Percentiles rank a stretch among this genome's conserved stretches.
These are phyloP conservation scores for Cecropterus lyciades DNA, from an alignment of 1,140 invertebrate species.

Conservation along the genomic window DNA sequence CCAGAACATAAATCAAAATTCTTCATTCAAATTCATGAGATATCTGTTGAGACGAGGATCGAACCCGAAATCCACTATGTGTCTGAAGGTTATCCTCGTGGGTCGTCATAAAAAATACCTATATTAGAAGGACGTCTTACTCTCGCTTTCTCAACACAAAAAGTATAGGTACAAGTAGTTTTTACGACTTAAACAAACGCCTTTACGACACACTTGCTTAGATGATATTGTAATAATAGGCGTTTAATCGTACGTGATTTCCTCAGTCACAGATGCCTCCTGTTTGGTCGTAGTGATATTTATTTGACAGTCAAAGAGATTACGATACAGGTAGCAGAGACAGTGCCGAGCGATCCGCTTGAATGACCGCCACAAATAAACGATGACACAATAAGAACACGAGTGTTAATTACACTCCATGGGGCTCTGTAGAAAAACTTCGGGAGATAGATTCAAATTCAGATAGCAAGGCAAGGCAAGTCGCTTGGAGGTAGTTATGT, in stretches of 20 bases:
- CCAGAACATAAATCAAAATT: too few species aligned
- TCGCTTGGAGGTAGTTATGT: too few species aligned
- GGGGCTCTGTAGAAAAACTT: slow-evolving; percentile 6
- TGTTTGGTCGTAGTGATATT: slow-evolving; percentile 10
- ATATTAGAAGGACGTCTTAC: too few species aligned
- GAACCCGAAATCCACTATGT: too few species aligned
- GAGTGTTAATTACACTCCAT: slow-evolving; percentile 42
- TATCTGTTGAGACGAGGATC: too few species aligned
- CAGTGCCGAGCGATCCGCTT: slow-evolving; percentile 38
- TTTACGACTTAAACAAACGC: too few species aligned
- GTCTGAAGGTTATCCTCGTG: too few species aligned
- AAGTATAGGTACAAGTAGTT: too few species aligned
- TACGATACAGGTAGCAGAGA: slow-evolving; percentile 39
- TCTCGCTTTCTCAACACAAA: too few species aligned
- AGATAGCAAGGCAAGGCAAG: not conserved
- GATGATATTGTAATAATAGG: not conserved
- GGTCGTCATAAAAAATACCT: too few species aligned
- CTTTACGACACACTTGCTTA: too few species aligned
- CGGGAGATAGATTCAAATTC: not conserved
- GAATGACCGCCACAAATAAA: slow-evolving; percentile 41
- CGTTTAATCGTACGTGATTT: not conserved
- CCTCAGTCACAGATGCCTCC: not conserved
- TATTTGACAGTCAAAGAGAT: slow-evolving; percentile 27
- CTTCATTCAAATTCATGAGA: too few species aligned
- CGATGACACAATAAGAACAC: slow-evolving; percentile 38